Evolutionary conservation across 2,797 vertebrate species (phyloP).

Genomic region (Remorina albescens): DNA sequence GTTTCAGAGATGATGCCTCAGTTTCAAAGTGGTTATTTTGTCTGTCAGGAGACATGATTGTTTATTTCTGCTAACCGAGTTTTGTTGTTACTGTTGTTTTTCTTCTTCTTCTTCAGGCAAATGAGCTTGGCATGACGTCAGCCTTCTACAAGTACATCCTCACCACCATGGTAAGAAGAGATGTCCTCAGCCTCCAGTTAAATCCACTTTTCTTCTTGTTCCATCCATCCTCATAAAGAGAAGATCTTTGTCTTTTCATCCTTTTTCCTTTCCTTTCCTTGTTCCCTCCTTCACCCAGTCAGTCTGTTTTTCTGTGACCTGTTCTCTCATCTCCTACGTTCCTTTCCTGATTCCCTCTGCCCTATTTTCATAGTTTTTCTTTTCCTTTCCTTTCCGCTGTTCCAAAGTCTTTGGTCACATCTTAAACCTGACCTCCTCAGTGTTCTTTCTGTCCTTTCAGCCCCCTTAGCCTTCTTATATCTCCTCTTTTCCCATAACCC

Average conservation of each 20-base stretch:
- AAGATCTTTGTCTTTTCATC: neutral
- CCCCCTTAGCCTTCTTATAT: neutral
- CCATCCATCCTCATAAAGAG: neutral
- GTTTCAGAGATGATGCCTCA: neutral
- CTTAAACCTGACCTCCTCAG: neutral
- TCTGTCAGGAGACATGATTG: neutral
- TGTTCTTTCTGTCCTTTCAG: neutral
- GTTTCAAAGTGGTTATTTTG: slow-evolving; percentile 6
- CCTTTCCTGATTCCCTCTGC: too few species aligned
- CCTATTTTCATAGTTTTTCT: too few species aligned
- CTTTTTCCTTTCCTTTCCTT: neutral
- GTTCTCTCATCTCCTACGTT: too few species aligned
- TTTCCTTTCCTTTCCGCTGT: too few species aligned
- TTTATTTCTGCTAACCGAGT: neutral
- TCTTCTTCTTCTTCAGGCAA: slow-evolving; percentile 77
- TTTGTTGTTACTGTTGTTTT: neutral
- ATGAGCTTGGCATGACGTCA: slow-evolving; percentile 90
- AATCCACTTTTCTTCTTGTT: neutral
- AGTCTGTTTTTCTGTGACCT: neutral
- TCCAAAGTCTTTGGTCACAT: slow-evolving; percentile 2
- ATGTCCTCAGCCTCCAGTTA: too few species aligned
- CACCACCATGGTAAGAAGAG: slow-evolving; percentile 90
- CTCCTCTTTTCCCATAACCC: slow-evolving; percentile 15
- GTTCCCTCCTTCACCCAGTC: too few species aligned
- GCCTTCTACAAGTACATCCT: slow-evolving; percentile 92